Base-by-base conservation (phyloP, 2,888 invertebrate species). In the Bibio marci region DNA sequence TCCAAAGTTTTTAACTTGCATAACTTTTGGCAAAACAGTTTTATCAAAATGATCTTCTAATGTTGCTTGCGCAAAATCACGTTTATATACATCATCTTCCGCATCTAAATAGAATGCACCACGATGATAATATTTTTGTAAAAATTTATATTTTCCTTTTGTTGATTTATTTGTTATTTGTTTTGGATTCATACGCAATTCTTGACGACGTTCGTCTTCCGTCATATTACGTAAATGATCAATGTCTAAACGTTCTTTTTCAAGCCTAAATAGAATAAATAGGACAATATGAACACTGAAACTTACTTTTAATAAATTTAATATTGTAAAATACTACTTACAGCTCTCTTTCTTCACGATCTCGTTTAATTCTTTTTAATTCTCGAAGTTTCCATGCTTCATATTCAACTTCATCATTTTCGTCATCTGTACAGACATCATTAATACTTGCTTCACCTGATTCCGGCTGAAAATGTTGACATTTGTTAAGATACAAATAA, bases 1-100 rank as follows among this genome's bases (percentile, higher is more conserved):
- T 11, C 98, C 98, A 62, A 99, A 99, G 66, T 98, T 97, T 66
- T 98, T 98, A 32, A 99, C 98, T 74, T 97, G 97, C 97, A 98
- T 98, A 49, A 98, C 97, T 70, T 97, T 95, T 2, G 98, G 98
- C 44, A 99, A 61, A 48, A 97, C 86, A 22, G 95, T 92, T 65
- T 98, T 99, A 58, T 99, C 94, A 59, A 99, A 98, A 61, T 95
- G 94, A 73, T 99, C 98, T 52, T 99, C 98, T 52, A 98, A 63
- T 0, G 98, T 99, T 0, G 95, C 83, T 41, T 86, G 85, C 1
- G 94, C 87, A 62, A 91, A 94, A 57, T 97, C 92, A 50, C 92
- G 74, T 56, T 87, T 90, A 54, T 80, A 80, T 13, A 94, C 80
- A 28, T 81, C 80, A 39, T 92, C 86, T 48, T 95, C 94, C 51